Evolutionary conservation across 2,113 vertebrate genomes (phyloP).

Genomic region (Equus przewalskii): DNA sequence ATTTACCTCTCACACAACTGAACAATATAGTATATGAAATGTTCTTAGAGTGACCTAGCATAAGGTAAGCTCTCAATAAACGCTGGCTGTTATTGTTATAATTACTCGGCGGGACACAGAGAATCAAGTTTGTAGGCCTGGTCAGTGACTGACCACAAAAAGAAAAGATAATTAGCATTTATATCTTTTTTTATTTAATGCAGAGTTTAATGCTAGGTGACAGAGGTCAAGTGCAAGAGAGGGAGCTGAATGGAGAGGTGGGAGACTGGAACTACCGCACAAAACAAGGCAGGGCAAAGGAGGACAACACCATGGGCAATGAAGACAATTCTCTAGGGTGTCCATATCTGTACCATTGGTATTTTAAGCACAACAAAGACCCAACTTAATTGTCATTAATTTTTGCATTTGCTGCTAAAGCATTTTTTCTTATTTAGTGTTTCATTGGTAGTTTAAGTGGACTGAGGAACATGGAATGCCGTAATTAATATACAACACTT

Average conservation of each 20-base stretch:
- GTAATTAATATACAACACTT: not conserved
- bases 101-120: not conserved
- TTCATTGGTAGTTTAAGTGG: not conserved
- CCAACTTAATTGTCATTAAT: not conserved
- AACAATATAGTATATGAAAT: not conserved
- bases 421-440: not conserved
- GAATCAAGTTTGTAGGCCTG: not conserved
- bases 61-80: not conserved
- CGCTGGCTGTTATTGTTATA: not conserved
- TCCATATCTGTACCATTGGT: not conserved
- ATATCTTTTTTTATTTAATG: not conserved
- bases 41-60: not conserved
- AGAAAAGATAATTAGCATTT: not conserved
- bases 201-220: not conserved
- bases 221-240: not conserved
- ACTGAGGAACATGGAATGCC: not conserved
- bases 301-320: fast-evolving
- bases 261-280: not conserved
- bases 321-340: not conserved
- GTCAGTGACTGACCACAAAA: not conserved
- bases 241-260: not conserved
- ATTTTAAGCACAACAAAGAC: not conserved
- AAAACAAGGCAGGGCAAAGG: not conserved
- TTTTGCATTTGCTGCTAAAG: not conserved
- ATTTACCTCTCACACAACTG: not conserved